Evolutionary conservation across 2,797 vertebrate species (phyloP), one percentile per base, ranked within the genome.

Genomic region (Sebastes goodei): DNA sequence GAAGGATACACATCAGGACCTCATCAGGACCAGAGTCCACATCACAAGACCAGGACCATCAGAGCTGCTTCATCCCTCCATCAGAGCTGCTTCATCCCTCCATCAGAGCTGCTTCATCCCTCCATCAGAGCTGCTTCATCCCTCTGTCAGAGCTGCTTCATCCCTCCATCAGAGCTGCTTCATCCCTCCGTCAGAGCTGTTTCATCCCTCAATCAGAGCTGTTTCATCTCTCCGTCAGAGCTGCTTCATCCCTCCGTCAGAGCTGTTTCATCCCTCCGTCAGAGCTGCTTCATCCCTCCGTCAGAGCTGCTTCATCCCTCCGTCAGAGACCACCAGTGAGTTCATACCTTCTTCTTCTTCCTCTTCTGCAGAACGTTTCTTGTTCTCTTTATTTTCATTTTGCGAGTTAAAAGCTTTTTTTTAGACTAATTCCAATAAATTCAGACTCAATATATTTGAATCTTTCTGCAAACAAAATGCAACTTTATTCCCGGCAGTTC

Each of bases 311-410:
- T 33, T 10, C 71, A n/a, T 15, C 15, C 8, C 56, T 60, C 46
- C 66, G 55, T 2, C 65, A 53, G 27, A 32, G 30, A 11, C 25
- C 1, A 76, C 30, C 27, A 84, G 79, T 84, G 27, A 66, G 76
- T 76, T 30, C 63, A 15, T 35, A 10, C 8, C 3, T 52, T 30
- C 29, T 60, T 27, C n/a, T 42, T 63, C 14, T n/a, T 10, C 53
- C 12, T 42, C 38, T 14, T 42, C 53, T 55, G 53, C 53, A 55
- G 53, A 21, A 55, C 10, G 10, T 55, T 53, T 21, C 14, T 7
- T 46, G 6, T 46, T 15, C 42, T 46, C 42, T 17, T 46, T 17
- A 46, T 46, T 46, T 46, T 46, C 42, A 46, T 46, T 46, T 46
- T 15, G 42, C 15, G 15, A 46, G 42, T 46, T 46, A 46, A 46